Conservation (phyloP, 2,888 invertebrate species). For the Bhutanitis thaidina region DNA sequence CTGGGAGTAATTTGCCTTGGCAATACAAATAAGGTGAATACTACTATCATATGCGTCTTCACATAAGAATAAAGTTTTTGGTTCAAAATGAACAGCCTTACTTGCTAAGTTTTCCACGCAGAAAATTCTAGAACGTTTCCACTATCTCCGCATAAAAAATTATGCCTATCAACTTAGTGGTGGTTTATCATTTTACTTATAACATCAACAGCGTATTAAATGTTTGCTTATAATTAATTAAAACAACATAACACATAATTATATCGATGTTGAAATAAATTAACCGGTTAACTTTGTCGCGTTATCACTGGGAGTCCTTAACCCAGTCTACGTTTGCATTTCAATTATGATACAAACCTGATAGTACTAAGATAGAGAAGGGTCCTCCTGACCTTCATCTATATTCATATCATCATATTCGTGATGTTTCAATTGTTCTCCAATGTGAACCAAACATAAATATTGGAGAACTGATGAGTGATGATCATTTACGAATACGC, state of each 20-base stretch:
- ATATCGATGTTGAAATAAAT: background rate
- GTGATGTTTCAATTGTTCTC: too few species aligned
- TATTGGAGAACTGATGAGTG: too few species aligned
- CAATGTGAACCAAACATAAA: too few species aligned
- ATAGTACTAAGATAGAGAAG: too few species aligned
- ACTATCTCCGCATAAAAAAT: background rate
- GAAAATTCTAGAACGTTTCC: conserved; percentile 5
- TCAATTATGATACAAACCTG: background rate
- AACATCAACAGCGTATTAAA: conserved; percentile 1
- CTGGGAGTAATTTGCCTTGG: background rate
- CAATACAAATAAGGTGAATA: background rate
- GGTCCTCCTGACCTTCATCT: too few species aligned
- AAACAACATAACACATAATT: background rate
- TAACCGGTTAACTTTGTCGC: conserved; percentile 2
- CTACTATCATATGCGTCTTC: too few species aligned
- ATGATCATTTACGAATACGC: too few species aligned
- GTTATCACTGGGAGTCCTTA: conserved; percentile 14
- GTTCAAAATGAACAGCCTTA: background rate
- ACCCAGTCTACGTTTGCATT: background rate
- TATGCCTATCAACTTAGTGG: conserved; percentile 7
- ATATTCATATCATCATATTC: too few species aligned
- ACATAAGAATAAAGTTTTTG: background rate
- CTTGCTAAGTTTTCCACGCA: background rate
- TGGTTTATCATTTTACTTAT: conserved; percentile 16
- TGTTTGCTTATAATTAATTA: conserved; percentile 4